Conservation (phyloP, 2,113 vertebrate genomes). For the Entelurus aequoreus region DNA sequence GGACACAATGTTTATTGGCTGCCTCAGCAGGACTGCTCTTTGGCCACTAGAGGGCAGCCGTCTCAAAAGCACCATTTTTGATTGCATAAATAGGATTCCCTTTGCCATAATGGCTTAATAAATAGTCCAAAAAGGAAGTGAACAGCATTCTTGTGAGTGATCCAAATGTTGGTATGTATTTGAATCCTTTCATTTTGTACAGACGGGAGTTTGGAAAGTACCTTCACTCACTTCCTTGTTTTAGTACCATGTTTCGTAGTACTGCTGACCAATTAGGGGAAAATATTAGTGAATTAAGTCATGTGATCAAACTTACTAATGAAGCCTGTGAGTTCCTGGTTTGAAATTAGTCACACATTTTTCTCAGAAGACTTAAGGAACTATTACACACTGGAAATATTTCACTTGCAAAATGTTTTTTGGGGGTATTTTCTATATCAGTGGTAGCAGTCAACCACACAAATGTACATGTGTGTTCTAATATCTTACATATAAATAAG, state of each 20-base stretch:
- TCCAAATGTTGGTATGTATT: neutral
- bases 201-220: neutral
- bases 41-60: conserved; percentile 56
- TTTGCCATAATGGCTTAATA: too few relatives aligned
- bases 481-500: too few relatives aligned
- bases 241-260: neutral
- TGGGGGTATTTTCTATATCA: neutral
- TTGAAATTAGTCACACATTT: neutral
- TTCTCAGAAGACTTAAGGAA: neutral
- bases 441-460: neutral
- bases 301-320: neutral
- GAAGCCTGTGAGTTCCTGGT: neutral
- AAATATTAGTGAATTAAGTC: neutral
- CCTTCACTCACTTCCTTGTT: neutral
- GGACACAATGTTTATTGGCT: conserved; percentile 32
- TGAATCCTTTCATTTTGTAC: neutral
- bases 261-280: conserved; percentile 1
- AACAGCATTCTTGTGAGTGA: too few relatives aligned
- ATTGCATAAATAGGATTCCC: too few relatives aligned
- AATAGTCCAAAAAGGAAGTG: too few relatives aligned
- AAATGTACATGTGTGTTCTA: neutral
- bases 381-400: neutral
- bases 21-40: conserved; percentile 7
- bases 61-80: conserved; percentile 12
- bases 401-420: neutral